These are phyloP conservation scores for Trinectes maculatus DNA, from an alignment of 2,113 vertebrate species.

Conservation along the genomic window DNA sequence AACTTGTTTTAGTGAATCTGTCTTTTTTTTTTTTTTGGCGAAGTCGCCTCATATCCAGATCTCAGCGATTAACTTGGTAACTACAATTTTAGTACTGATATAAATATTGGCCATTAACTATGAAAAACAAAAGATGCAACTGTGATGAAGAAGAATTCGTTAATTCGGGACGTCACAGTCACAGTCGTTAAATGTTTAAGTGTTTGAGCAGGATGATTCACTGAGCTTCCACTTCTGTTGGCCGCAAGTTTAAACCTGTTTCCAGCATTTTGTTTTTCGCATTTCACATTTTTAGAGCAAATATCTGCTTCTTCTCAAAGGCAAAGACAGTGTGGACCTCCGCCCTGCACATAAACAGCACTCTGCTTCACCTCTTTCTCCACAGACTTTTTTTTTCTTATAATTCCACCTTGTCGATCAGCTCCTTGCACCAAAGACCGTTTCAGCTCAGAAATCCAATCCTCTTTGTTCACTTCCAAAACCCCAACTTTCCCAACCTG, in stretches of 20 bases:
- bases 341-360: background rate
- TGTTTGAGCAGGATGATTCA: too few species aligned
- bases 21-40: too few species aligned
- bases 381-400: too few species aligned
- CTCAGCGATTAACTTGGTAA: background rate
- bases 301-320: background rate
- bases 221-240: too few species aligned
- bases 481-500: conserved; percentile 12
- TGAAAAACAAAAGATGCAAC: background rate
- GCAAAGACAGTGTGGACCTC: background rate
- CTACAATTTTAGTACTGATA: background rate
- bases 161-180: too few species aligned
- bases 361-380: background rate
- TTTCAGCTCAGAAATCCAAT: conserved; percentile 13
- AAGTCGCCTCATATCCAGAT: background rate
- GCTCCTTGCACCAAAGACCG: background rate
- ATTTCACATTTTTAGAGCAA: conserved; percentile 61
- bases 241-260: conserved; percentile 5
- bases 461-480: background rate
- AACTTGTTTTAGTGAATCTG: too few species aligned
- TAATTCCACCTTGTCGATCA: background rate
- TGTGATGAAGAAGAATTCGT: too few species aligned
- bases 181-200: too few species aligned
- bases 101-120: background rate
- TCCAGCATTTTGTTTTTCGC: conserved; percentile 60